Conservation (phyloP, 2,113 vertebrate genomes). For the Dipodomys ordii region DNA sequence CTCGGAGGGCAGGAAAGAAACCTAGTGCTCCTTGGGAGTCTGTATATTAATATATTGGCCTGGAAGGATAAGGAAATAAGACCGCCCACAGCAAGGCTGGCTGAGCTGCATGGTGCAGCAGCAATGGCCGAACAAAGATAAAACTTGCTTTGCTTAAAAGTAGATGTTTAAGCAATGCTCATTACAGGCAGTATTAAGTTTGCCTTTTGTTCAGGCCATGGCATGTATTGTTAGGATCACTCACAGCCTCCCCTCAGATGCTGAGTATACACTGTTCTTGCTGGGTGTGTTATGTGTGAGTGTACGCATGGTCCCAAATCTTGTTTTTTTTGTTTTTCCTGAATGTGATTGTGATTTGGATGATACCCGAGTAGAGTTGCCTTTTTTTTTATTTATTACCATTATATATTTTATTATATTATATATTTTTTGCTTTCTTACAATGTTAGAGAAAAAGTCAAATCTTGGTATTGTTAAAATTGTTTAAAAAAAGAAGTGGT, state of each 20-base stretch:
- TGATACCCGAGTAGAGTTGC: constrained; percentile 65
- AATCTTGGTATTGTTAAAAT: constrained; percentile 73
- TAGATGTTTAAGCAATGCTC: not conserved
- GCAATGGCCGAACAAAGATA: not conserved
- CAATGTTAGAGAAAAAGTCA: constrained; percentile 64
- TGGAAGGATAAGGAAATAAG: not conserved
- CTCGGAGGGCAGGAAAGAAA: not conserved
- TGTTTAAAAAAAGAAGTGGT: constrained; percentile 33
- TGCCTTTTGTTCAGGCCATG: constrained; percentile 29
- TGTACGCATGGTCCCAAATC: not conserved
- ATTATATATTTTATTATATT: constrained; percentile 81
- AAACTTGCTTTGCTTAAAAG: constrained; percentile 8
- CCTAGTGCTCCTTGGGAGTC: not conserved
- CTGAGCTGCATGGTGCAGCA: rapidly evolving
- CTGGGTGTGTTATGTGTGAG: not conserved
- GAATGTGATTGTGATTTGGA: constrained; percentile 75
- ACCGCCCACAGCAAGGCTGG: constrained; percentile 9
- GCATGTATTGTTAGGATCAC: constrained; percentile 1
- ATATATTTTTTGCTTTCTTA: constrained; percentile 61
- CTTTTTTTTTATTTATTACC: constrained; percentile 82
- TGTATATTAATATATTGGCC: rapidly evolving
- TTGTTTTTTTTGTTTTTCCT: constrained; percentile 47
- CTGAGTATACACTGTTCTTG: constrained; percentile 34
- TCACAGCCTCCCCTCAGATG: constrained; percentile 3
- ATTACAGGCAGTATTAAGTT: constrained; percentile 66